Evolutionary conservation across 2,797 vertebrate species (phyloP).

Genomic region (Mormyrus hasselquistii): DNA sequence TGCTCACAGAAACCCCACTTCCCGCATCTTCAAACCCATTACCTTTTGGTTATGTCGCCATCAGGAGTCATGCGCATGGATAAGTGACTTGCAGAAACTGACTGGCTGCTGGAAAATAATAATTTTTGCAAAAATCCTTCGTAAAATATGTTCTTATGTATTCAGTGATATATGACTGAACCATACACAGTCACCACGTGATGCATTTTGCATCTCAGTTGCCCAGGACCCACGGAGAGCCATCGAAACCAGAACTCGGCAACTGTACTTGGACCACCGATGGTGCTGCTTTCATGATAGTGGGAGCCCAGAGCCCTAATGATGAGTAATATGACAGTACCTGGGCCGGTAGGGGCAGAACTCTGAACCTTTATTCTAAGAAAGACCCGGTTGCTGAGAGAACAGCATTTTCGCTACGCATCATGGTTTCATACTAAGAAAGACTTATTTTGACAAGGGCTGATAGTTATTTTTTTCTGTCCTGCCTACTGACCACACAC

Average conservation of each 20-base stretch:
- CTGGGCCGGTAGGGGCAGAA: conserved; percentile 13
- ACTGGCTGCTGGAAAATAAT: neutral
- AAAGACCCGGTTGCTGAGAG: conserved; percentile 16
- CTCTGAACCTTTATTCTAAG: conserved; percentile 34
- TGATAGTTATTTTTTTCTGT: conserved; percentile 26
- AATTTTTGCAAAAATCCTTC: neutral
- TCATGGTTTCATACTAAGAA: conserved; percentile 55
- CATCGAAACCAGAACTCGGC: neutral
- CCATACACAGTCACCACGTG: neutral
- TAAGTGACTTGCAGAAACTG: neutral
- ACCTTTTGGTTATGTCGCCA: neutral
- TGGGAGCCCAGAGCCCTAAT: neutral
- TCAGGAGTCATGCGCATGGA: neutral
- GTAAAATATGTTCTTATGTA: neutral
- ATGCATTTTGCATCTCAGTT: neutral
- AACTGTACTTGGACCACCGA: neutral
- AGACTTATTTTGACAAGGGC: conserved; percentile 16
- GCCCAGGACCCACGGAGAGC: neutral
- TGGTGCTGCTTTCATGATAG: neutral
- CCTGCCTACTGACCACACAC: conserved; percentile 17
- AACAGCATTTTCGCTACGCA: conserved; percentile 35
- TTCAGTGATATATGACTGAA: neutral
- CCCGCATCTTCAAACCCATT: neutral
- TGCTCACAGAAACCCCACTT: neutral
- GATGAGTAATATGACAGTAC: neutral